A percentile compares a stretch with the other conserved stretches of the same genome.
phyloP scores from a whole-genome alignment of 2,113 vertebrate genomes.

The pig (Sus scrofa) region T2T-Sscrofa CM000824.6:86131001-86131500 shows the following conservation, averaged over 20 bases:
- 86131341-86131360: neutral
- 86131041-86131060: neutral
- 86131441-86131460: neutral
- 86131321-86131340: no score
- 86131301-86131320: neutral
- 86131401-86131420: neutral
- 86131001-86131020: neutral
- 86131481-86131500: neutral
- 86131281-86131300: neutral
- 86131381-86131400: neutral
- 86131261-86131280: no score
- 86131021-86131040: neutral
- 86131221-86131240: neutral
- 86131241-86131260: neutral
- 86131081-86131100: neutral
- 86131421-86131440: neutral
- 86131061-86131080: neutral
- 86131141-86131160: neutral
- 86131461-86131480: neutral
- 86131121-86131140: neutral
- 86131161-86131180: neutral
- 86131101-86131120: neutral
- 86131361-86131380: fast-evolving
- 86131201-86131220: neutral
- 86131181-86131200: neutral